These are phyloP conservation scores for Gymnosoma rotundatum DNA, from an alignment of 2,888 invertebrate genomes.

Conservation along the genomic window DNA sequence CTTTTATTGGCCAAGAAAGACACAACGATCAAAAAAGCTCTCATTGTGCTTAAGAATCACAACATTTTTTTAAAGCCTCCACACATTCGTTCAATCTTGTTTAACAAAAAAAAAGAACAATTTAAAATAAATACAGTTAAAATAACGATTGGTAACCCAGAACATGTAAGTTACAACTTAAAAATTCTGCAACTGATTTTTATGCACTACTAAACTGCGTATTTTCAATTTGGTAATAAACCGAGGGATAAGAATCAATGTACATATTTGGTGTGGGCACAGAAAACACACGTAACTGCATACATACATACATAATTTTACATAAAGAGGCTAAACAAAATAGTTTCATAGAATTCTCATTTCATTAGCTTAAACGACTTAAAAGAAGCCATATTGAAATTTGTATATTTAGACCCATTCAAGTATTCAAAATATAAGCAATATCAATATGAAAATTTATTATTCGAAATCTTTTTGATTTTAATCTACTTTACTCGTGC, in stretches of 20 bases:
- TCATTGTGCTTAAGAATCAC: constrained; percentile 55
- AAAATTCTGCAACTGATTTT: constrained; percentile 54
- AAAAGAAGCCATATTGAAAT: too few species aligned
- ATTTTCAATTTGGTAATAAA: constrained; percentile 63
- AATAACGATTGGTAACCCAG: neutral
- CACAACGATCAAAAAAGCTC: constrained; percentile 32
- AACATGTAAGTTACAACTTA: constrained; percentile 11
- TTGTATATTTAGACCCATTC: too few species aligned
- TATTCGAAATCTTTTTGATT: too few species aligned
- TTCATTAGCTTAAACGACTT: too few species aligned
- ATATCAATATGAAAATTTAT: too few species aligned
- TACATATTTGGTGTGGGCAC: constrained; percentile 25
- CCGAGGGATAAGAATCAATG: constrained; percentile 56
- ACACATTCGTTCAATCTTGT: constrained; percentile 40
- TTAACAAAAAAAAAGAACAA: neutral
- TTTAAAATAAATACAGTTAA: constrained; percentile 29
- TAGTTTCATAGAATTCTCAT: too few species aligned
- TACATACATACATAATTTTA: too few species aligned
- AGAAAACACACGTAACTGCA: too few species aligned
- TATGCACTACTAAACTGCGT: constrained; percentile 50
- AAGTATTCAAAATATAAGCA: too few species aligned
- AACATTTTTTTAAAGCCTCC: constrained; percentile 52
- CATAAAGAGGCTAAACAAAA: too few species aligned
- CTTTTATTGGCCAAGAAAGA: neutral
- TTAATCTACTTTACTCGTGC: too few species aligned